Evolutionary conservation across 2,888 invertebrate genomes (phyloP).

Genomic region (Lumbricus terrestris): DNA sequence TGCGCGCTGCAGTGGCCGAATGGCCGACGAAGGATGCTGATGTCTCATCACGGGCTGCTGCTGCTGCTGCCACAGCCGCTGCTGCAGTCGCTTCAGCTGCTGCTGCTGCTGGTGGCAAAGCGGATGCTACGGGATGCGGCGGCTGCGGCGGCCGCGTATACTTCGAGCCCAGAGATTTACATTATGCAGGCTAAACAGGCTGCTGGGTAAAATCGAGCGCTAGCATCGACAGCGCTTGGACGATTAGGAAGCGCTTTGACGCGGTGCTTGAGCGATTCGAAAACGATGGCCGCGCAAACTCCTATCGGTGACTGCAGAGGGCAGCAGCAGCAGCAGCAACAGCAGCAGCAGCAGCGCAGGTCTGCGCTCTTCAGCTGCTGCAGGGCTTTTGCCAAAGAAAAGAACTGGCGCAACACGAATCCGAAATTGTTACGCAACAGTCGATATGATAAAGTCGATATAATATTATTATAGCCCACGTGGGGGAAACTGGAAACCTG

Average conservation of each 20-base stretch:
- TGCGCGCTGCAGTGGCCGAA: not conserved
- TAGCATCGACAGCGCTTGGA: not conserved
- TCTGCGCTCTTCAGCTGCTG: not conserved
- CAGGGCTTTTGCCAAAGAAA: not conserved
- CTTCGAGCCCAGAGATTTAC: not conserved
- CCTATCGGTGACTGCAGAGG: not conserved
- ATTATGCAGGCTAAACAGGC: slow-evolving; percentile 3
- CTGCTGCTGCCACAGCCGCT: no score
- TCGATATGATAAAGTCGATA: not conserved
- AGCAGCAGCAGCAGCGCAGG: no score
- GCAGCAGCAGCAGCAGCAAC: no score
- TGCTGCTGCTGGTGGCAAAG: not conserved
- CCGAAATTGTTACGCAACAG: not conserved
- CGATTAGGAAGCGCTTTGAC: not conserved
- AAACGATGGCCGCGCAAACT: not conserved
- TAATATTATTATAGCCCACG: no score
- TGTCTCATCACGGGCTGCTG: not conserved
- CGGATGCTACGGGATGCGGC: slow-evolving; percentile 3
- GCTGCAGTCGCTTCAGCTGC: no score
- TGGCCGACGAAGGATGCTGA: not conserved
- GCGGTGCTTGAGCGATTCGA: not conserved
- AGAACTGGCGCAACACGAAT: not conserved
- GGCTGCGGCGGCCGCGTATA: no score
- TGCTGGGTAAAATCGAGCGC: not conserved
- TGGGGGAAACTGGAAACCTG: no score